Conservation (phyloP, 2,113 vertebrate genomes). For the Colius striatus region DNA sequence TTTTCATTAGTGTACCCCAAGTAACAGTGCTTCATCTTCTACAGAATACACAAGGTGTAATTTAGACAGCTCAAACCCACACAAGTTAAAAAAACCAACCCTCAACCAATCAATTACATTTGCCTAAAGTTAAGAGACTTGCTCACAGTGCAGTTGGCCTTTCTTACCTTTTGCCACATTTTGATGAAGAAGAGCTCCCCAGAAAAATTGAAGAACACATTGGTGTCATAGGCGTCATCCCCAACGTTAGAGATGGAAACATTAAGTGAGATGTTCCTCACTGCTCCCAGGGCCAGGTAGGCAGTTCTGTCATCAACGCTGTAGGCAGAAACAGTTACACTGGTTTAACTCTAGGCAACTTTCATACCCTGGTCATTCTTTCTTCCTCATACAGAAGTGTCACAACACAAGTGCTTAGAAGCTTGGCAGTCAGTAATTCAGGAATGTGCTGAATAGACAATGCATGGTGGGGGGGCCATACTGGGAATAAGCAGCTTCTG, state of each 20-base stretch:
- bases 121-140: not conserved
- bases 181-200: slow-evolving; percentile 97
- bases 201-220: slow-evolving; percentile 96
- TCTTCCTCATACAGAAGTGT: not conserved
- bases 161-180: slow-evolving; percentile 96
- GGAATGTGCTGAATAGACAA: not conserved
- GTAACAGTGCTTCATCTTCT: not conserved
- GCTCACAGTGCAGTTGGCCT: not conserved
- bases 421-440: not conserved
- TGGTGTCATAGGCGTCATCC: slow-evolving; percentile 96
- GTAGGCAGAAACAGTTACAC: slow-evolving; percentile 41
- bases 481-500: not conserved
- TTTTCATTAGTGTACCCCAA: not conserved
- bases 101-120: not conserved
- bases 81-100: not conserved
- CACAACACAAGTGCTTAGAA: not conserved
- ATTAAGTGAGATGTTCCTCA: slow-evolving; percentile 94
- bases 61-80: not conserved
- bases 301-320: slow-evolving; percentile 80
- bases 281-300: slow-evolving; percentile 92
- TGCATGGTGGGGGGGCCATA: rapidly evolving
- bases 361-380: not conserved
- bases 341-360: not conserved
- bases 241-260: slow-evolving; percentile 91
- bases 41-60: not conserved